These are phyloP conservation scores for Ursus arctos DNA, from an alignment of 2,113 vertebrate species.

Conservation along the genomic window DNA sequence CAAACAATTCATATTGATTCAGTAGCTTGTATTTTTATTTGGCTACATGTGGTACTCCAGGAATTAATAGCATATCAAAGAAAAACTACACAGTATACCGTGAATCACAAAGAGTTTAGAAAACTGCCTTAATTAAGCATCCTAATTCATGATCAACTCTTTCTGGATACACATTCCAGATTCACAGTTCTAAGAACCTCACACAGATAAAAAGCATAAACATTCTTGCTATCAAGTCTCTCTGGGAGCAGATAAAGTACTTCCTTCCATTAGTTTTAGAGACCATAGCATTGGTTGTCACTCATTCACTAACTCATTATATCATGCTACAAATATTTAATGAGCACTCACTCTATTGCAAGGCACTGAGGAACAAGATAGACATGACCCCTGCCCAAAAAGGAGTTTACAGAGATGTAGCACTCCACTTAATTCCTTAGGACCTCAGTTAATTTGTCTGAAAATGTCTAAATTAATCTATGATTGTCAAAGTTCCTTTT, in stretches of 20 bases:
- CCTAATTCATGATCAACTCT: background rate
- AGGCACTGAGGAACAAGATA: background rate
- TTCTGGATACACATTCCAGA: background rate
- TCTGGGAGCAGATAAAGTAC: background rate
- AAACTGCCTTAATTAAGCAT: background rate
- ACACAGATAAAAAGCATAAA: background rate
- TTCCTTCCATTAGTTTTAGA: background rate
- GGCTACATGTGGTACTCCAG: background rate
- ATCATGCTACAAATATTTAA: background rate
- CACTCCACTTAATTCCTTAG: background rate
- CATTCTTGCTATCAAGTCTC: background rate
- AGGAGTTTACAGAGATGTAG: background rate
- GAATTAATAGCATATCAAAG: background rate
- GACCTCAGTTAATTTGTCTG: background rate
- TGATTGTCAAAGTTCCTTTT: background rate
- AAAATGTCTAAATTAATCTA: background rate
- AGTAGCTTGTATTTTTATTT: background rate
- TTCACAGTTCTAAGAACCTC: background rate
- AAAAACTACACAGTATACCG: background rate
- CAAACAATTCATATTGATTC: background rate
- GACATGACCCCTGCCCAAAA: background rate
- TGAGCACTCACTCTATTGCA: background rate
- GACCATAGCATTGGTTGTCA: background rate
- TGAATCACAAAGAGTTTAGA: background rate
- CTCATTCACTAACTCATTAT: background rate